Evolutionary conservation across 2,888 invertebrate genomes (phyloP), one percentile per base, ranked within the genome.

Genomic region (Subacronicta megacephala): DNA sequence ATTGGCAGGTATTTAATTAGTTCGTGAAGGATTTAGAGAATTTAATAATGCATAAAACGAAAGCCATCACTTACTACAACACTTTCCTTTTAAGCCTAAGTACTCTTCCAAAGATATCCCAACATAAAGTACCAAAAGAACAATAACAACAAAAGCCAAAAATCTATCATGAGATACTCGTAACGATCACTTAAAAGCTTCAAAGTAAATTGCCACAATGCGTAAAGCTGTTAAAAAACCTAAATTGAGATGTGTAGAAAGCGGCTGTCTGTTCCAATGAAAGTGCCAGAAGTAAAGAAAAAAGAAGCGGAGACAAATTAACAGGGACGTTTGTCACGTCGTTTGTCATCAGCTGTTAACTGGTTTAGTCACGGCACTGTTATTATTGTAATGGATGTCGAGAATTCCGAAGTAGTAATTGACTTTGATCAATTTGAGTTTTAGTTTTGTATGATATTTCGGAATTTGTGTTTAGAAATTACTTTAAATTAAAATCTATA

Each of bases 311-410:
- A 75, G 82, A 83, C 82, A 81, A 82, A 83, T 83, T 75, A 80
- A 79, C 75, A 80, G 66, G 71, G 68, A 70, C 59, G 61, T 65
- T 60, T 74, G 76, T 78, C 77, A 76, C 68, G 72, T 78, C 82
- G 73, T 83, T 83, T 81, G 83, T 82, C 84, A 80, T 68, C 67
- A 59, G 37, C 56, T 75, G 74, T 75, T 75, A 77, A 73, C 73
- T 71, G 77, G 66, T 79, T 74, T 64, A 61, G 73, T 68, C 62
- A 64, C 71, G 71, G 53, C 47, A 45, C 69, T 73, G 75, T 61
- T 76, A 55, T 61, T 66, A 46, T 52, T 40, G 44, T 69, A 75
- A 72, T 75, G 65, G 62, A 69, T 68, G 73, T 46, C 44, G 35
- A 29, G 58, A 69, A 73, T 59, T 56, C 55, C 43, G 23, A 18